These are phyloP conservation scores for Chloroceryle amazona DNA, from an alignment of 2,797 vertebrate genomes.

Conservation along the genomic window DNA sequence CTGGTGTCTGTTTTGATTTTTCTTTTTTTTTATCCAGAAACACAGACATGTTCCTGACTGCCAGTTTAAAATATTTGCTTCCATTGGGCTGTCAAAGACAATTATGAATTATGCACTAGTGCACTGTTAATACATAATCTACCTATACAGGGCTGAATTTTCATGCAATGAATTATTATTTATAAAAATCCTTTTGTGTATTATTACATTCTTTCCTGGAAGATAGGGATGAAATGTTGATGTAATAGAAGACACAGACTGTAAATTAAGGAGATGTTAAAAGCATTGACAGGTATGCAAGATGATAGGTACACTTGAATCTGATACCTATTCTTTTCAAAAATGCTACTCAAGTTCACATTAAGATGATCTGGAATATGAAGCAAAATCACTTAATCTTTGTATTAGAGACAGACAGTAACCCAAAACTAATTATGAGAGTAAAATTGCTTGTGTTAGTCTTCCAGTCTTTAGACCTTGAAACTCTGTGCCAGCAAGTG, in stretches of 20 bases:
- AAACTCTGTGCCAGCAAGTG: constrained; percentile 8
- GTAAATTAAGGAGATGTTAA: background rate
- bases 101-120: background rate
- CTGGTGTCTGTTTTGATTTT: background rate
- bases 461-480: background rate
- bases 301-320: background rate
- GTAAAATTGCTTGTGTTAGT: constrained; percentile 52
- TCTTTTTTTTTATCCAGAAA: background rate
- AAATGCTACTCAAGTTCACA: background rate
- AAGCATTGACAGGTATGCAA: background rate
- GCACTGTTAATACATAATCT: background rate
- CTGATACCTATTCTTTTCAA: background rate
- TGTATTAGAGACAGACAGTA: background rate
- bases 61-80: background rate
- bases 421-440: constrained; percentile 45
- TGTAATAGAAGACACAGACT: background rate
- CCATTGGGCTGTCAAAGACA: background rate
- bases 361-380: background rate
- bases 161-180: background rate
- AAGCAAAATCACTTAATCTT: background rate
- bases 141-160: background rate
- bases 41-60: background rate
- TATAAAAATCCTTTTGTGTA: background rate
- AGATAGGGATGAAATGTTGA: background rate
- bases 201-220: background rate